These are phyloP conservation scores for Cotesia vestalis DNA, from an alignment of 1,140 invertebrate species.

Conservation along the genomic window DNA sequence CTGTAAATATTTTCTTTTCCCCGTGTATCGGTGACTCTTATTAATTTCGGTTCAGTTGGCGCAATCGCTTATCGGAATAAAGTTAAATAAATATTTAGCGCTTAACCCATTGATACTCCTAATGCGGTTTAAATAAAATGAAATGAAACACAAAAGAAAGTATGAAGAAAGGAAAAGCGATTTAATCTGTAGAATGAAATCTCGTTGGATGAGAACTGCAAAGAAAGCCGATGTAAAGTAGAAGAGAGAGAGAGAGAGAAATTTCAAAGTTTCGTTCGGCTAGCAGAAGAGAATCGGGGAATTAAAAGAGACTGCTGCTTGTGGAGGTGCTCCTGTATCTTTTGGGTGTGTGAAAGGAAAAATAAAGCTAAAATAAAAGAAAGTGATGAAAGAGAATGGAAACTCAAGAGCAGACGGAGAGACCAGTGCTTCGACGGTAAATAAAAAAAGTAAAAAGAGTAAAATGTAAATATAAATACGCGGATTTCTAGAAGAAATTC, in stretches of 20 bases:
- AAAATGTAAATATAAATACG: constrained; percentile 13
- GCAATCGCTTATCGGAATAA: no score
- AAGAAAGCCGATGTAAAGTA: neutral
- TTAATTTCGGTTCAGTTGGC: no score
- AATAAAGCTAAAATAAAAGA: neutral
- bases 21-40: no score
- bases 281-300: neutral
- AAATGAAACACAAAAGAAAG: neutral
- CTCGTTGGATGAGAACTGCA: constrained; percentile 6
- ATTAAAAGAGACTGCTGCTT: constrained; percentile 4
- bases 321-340: neutral
- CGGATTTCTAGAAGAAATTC: neutral
- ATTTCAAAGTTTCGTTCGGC: constrained; percentile 13
- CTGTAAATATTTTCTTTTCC: no score
- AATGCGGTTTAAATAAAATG: constrained; percentile 1
- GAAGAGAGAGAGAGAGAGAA: constrained; percentile 3
- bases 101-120: neutral
- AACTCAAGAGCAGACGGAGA: neutral
- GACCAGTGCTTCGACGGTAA: neutral
- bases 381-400: constrained; percentile 12
- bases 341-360: neutral
- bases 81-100: no score
- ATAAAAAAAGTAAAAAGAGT: neutral
- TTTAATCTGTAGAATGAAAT: constrained; percentile 14
- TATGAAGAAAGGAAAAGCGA: constrained; percentile 1